phyloP scores from a whole-genome alignment of 2,888 invertebrate species.

The Deilephila elpenor region DNA sequence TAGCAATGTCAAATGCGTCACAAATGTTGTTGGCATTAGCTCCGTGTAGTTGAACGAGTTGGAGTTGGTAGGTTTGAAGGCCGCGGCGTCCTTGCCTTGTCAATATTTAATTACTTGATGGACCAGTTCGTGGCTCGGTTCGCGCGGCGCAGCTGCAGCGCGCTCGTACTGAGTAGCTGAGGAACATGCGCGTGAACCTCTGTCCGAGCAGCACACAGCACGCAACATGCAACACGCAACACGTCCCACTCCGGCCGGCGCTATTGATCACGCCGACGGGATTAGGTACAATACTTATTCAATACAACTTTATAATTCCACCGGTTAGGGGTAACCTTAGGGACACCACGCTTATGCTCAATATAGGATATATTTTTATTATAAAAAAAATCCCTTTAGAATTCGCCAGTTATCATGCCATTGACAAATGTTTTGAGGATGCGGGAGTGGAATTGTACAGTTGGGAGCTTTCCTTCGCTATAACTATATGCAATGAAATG shows the following conservation, averaged over 20 bases:
- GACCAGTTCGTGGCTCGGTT: neutral
- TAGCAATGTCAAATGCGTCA: too few relatives aligned
- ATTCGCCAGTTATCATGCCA: too few relatives aligned
- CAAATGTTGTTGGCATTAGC: neutral
- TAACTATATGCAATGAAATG: too few relatives aligned
- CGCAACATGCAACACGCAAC: too few relatives aligned
- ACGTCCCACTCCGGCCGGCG: neutral
- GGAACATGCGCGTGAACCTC: too few relatives aligned
- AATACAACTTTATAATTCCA: neutral
- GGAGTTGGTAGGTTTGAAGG: neutral
- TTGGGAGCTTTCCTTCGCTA: too few relatives aligned
- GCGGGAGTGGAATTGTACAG: too few relatives aligned
- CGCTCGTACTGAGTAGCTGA: neutral
- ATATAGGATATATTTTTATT: neutral
- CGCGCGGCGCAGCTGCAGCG: neutral
- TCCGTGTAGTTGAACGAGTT: neutral
- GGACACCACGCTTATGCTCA: neutral
- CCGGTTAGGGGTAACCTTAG: neutral
- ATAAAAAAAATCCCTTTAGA: too few relatives aligned
- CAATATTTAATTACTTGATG: constrained; percentile 12
- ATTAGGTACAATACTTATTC: constrained; percentile 13
- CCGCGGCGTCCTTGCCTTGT: neutral
- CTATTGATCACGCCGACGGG: neutral
- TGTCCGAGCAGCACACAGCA: too few relatives aligned
- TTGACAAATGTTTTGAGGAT: too few relatives aligned